phyloP scores from a whole-genome alignment of 2,113 vertebrate genomes.

The Onychostruthus taczanowskii region DNA sequence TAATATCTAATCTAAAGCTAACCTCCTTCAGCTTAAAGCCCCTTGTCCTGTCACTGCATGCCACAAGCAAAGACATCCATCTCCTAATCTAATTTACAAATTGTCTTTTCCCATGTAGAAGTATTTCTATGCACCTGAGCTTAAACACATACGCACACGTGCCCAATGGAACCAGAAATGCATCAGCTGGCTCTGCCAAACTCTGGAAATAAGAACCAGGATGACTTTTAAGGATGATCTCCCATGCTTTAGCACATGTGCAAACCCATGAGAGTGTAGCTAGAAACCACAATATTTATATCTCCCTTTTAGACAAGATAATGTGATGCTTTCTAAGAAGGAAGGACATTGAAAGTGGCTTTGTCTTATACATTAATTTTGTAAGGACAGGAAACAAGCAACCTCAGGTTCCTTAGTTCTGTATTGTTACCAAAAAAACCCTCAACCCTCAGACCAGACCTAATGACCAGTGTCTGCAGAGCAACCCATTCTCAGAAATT shows the following conservation, averaged over 20 bases:
- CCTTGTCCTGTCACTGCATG: neutral
- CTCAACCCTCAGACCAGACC: neutral
- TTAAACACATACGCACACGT: neutral
- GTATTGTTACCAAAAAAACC: neutral
- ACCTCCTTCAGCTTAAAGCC: neutral
- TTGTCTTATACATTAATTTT: neutral
- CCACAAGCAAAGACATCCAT: neutral
- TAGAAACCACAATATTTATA: neutral
- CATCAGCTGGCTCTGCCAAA: neutral
- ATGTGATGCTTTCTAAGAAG: neutral
- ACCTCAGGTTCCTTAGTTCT: neutral
- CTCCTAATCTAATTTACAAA: neutral
- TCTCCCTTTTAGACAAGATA: neutral
- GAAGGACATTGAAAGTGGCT: neutral
- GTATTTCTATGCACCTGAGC: neutral
- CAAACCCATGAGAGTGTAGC: rapidly evolving
- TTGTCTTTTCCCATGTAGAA: neutral
- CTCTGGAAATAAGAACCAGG: neutral
- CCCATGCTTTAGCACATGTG: neutral
- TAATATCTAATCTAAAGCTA: neutral
- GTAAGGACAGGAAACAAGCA: neutral
- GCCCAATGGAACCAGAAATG: neutral
- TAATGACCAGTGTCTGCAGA: neutral
- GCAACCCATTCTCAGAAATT: neutral
- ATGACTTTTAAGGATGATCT: neutral